phyloP scores from a whole-genome alignment of 2,888 invertebrate species.

The Parapristionchus giblindavisi region DNA sequence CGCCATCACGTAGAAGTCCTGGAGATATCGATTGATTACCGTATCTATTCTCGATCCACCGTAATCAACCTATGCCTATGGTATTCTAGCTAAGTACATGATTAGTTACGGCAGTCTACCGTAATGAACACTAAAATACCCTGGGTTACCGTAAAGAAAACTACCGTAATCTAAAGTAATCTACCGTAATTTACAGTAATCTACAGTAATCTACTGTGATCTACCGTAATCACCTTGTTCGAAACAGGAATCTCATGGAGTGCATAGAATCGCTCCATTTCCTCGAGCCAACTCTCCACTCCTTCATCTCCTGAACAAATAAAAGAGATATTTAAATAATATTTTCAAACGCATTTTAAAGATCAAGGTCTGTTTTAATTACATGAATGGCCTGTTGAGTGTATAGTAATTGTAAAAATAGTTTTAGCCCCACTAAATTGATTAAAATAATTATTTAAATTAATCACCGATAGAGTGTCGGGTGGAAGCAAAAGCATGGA shows the following conservation, averaged over 20 bases:
- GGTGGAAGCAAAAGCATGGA: slow-evolving; percentile 57
- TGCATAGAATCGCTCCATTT: slow-evolving; percentile 54
- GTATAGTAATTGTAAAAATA: no score
- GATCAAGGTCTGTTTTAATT: no score
- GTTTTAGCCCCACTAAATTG: no score
- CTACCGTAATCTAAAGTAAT: not conserved
- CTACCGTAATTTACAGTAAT: not conserved
- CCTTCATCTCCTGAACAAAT: slow-evolving; percentile 47
- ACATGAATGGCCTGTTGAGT: no score
- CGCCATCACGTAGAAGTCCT: slow-evolving; percentile 54
- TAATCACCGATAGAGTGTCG: slow-evolving; percentile 52
- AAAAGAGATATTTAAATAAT: no score
- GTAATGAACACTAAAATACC: not conserved
- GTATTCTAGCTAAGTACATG: not conserved
- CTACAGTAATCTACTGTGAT: not conserved
- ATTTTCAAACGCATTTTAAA: no score
- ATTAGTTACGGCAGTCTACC: not conserved
- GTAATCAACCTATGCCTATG: not conserved
- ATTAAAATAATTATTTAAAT: no score
- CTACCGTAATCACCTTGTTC: not conserved
- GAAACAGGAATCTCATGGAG: not conserved
- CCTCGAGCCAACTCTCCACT: slow-evolving; percentile 61
- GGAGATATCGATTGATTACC: no score
- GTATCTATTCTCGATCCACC: not conserved
- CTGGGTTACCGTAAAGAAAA: not conserved